These are phyloP conservation scores for Drosophila melanogaster DNA, from an alignment of 1,140 invertebrate species.

Conservation along the genomic window DNA sequence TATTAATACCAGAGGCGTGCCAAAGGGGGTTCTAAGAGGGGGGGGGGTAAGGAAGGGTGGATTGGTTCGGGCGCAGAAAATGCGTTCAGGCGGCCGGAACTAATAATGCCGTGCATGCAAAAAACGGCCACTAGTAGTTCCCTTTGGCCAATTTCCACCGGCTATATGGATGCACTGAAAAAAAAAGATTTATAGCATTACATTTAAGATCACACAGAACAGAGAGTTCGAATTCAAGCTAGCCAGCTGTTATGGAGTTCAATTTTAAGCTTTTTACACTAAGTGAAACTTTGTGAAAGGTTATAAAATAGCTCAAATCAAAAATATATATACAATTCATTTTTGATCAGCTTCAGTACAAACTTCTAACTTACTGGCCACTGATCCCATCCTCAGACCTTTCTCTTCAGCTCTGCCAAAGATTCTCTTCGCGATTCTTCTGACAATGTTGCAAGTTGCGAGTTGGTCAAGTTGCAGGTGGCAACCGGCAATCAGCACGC, in stretches of 20 bases:
- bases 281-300: too few species aligned
- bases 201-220: too few species aligned
- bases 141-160: background rate
- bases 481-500: conserved; percentile 75
- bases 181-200: too few species aligned
- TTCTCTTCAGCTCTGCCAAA: background rate
- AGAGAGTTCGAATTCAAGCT: too few species aligned
- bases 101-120: conserved; percentile 77
- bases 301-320: too few species aligned
- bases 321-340: too few species aligned
- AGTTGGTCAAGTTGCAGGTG: conserved; percentile 11
- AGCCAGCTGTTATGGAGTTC: too few species aligned
- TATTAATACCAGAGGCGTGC: conserved; percentile 53
- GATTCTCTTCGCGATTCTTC: conserved; percentile 2
- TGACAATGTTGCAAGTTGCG: background rate
- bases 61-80: conserved; percentile 49
- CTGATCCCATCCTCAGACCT: background rate
- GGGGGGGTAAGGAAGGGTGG: background rate
- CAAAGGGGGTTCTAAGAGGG: background rate
- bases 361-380: background rate
- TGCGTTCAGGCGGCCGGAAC: conserved; percentile 81
- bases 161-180: background rate
- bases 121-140: conserved; percentile 38
- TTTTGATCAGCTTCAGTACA: too few species aligned
- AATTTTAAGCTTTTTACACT: too few species aligned